A percentile compares a stretch with the other conserved stretches of the same genome.
Evolutionary conservation across 2,888 invertebrate genomes (phyloP).

Genomic region (Serrognathus titanus): DNA sequence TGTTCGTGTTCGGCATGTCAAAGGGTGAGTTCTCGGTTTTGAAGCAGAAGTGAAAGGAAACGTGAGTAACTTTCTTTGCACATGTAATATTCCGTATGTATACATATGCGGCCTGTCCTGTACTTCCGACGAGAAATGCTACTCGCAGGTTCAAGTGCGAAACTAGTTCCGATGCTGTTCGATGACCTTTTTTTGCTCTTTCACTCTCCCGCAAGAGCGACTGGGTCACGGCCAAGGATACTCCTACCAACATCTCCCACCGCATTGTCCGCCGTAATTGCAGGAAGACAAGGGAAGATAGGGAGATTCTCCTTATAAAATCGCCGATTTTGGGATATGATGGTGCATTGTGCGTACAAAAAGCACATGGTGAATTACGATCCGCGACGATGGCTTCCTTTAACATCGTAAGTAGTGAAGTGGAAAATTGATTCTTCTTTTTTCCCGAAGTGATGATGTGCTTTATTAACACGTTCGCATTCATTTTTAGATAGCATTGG

Average conservation of each 20-base stretch:
- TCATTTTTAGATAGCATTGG: constrained; percentile 28
- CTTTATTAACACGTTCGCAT: constrained; percentile 1
- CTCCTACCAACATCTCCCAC: constrained; percentile 24
- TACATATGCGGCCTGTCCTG: constrained; percentile 5
- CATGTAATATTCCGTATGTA: constrained; percentile 20
- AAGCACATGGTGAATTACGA: not conserved
- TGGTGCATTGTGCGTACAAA: constrained; percentile 22
- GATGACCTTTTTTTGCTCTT: constrained; percentile 24
- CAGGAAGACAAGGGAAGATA: constrained; percentile 9
- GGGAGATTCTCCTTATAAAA: constrained; percentile 26
- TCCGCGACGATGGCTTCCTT: too few species aligned
- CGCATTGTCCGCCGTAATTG: constrained; percentile 7
- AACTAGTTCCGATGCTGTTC: constrained; percentile 16
- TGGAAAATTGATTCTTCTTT: too few species aligned
- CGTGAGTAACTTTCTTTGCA: constrained; percentile 25
- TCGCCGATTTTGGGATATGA: constrained; percentile 14
- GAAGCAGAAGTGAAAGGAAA: constrained; percentile 27
- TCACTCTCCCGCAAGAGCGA: constrained; percentile 23
- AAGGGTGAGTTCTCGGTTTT: constrained; percentile 24
- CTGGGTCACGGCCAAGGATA: constrained; percentile 28
- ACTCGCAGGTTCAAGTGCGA: constrained; percentile 21
- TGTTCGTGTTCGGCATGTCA: constrained; percentile 18
- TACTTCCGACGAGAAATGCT: constrained; percentile 17
- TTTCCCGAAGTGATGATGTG: not conserved
- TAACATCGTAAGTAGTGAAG: too few species aligned